Conservation (phyloP, 2,113 vertebrate genomes). For the Himantopus leucocephalus region DNA sequence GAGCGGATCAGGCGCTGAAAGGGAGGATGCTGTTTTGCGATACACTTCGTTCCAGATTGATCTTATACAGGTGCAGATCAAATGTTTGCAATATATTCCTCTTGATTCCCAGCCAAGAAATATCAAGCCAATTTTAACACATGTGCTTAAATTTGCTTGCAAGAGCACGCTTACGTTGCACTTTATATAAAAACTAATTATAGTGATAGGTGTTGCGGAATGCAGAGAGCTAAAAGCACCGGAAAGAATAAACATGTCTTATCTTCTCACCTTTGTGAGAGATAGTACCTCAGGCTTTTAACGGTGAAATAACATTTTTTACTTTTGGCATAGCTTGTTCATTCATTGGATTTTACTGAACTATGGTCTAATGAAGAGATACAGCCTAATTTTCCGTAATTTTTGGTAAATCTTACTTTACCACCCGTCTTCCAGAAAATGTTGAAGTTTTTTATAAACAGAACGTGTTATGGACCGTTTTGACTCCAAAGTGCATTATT, state of each 20-base stretch:
- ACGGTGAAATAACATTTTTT: background rate
- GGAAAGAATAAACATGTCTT: background rate
- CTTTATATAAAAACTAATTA: background rate
- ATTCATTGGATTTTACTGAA: background rate
- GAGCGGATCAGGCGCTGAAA: background rate
- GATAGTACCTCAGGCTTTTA: background rate
- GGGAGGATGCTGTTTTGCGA: background rate
- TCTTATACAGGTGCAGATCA: background rate
- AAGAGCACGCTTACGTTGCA: background rate
- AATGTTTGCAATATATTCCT: background rate
- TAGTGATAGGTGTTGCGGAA: background rate
- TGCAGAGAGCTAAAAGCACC: background rate
- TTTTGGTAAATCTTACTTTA: background rate
- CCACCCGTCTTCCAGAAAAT: background rate
- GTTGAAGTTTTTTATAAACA: background rate
- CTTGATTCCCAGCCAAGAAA: background rate
- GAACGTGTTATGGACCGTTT: background rate
- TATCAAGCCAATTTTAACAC: background rate
- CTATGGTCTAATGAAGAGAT: background rate
- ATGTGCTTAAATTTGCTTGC: background rate
- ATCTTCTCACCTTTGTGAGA: background rate
- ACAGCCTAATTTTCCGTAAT: background rate
- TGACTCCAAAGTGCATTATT: background rate
- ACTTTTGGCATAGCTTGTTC: background rate
- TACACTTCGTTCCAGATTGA: background rate